These are phyloP conservation scores for Eptesicus fuscus DNA, from an alignment of 2,113 vertebrate species.

Conservation along the genomic window DNA sequence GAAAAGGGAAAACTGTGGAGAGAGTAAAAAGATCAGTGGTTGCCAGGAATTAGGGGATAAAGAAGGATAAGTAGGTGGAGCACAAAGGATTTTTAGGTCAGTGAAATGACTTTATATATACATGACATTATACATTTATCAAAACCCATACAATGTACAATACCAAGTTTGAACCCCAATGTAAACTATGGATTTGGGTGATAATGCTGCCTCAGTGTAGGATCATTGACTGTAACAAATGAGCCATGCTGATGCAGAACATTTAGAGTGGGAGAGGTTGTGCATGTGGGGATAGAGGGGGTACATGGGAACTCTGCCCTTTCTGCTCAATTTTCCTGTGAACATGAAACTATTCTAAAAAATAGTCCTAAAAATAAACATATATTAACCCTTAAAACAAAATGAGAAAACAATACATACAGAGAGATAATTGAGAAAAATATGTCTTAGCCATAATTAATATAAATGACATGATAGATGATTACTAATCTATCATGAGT, in stretches of 20 bases:
- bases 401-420: background rate
- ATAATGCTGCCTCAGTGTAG: no score
- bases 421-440: background rate
- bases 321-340: background rate
- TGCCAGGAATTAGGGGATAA: background rate
- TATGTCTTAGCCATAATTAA: background rate
- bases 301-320: background rate
- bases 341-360: background rate
- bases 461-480: background rate
- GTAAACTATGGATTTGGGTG: background rate
- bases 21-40: background rate
- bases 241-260: background rate
- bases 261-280: background rate
- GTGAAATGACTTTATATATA: background rate
- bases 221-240: background rate
- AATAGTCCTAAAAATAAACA: background rate
- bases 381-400: background rate
- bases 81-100: background rate
- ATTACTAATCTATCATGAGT: background rate
- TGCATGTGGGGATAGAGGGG: fast-evolving
- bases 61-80: background rate
- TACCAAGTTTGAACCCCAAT: background rate
- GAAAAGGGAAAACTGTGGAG: background rate
- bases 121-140: background rate
- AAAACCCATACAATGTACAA: background rate